Evolutionary conservation across 1,140 invertebrate species (phyloP), one percentile per base, ranked within the genome.

Genomic region (Cydia fagiglandana): DNA sequence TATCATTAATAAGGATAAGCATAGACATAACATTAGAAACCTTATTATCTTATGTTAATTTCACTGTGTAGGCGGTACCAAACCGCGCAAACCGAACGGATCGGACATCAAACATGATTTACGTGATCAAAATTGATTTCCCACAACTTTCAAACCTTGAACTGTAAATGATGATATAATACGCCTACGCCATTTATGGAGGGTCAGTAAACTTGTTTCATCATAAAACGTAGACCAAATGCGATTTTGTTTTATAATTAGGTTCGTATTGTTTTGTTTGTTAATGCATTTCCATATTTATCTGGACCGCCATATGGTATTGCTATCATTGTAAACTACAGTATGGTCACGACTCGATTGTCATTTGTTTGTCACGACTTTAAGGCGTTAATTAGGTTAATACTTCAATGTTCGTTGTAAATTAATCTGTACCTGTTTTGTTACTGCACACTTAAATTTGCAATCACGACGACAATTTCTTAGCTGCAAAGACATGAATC

Each of bases 351-450:
- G 56, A 24, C 10, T 61, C 6, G 50, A 53, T 53, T 53, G 50
- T 24, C 9, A 61, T 61, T 20, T 61, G 20, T 61, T 61, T 61
- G 56, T 61, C 56, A 61, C 56, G 56, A 61, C 20, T 61, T 61
- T 47, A 47, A 53, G 50, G 68, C 34, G 68, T 83, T 84, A 84
- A 78, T 86, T 86, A 24, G 56, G 56, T 61, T 61, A 61, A 61
- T 61, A 24, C 56, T 61, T 61, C 17, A 61, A 24, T 24, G 56
- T 10, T 24, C 17, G 20, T 24, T 24, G 56, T 61, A 61, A 61
- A 24, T 24, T 17, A 61, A n/a, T 61, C 20, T 61, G 20, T 61
- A 17, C n/a, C 15, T 6, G 53, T 56, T n/a, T 56, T 9, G 53
- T 56, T 56, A n/a, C 47, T 50, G 45, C 12, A 47, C 45, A 47